Evolutionary conservation across 2,888 invertebrate species (phyloP).

Genomic region (Branchellion lobata): DNA sequence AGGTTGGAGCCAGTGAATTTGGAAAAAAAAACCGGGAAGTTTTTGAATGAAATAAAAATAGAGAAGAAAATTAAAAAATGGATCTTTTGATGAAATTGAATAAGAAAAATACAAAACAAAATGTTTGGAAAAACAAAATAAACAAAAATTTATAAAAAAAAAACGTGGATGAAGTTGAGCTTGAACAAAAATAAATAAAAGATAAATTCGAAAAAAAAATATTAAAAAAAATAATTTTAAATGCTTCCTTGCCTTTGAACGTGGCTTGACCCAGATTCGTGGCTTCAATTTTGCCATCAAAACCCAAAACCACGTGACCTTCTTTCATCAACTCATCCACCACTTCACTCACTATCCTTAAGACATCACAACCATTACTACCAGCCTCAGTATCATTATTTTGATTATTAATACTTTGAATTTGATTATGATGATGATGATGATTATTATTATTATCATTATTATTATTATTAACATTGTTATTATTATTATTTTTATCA

Average conservation of each 20-base stretch:
- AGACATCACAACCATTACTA: no score
- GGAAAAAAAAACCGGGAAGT: not conserved
- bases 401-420: no score
- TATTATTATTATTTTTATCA: not conserved
- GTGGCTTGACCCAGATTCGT: constrained; percentile 75
- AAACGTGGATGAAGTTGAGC: not conserved
- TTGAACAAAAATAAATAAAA: not conserved
- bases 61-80: no score
- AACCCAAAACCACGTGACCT: constrained; percentile 69
- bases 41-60: no score
- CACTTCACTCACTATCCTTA: no score
- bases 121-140: not conserved
- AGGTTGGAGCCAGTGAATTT: constrained; percentile 1
- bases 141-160: no score
- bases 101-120: not conserved
- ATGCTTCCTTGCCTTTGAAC: no score
- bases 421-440: no score
- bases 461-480: not conserved
- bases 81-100: no score
- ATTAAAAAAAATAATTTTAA: no score
- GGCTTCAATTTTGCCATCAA: constrained; percentile 64
- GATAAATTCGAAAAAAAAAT: not conserved
- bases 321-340: not conserved
- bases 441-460: no score
- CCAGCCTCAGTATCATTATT: no score